Percentiles rank a stretch among this genome's conserved stretches.
phyloP scores from a whole-genome alignment of 2,888 invertebrate species.

The Clitarchus hookeri region DNA sequence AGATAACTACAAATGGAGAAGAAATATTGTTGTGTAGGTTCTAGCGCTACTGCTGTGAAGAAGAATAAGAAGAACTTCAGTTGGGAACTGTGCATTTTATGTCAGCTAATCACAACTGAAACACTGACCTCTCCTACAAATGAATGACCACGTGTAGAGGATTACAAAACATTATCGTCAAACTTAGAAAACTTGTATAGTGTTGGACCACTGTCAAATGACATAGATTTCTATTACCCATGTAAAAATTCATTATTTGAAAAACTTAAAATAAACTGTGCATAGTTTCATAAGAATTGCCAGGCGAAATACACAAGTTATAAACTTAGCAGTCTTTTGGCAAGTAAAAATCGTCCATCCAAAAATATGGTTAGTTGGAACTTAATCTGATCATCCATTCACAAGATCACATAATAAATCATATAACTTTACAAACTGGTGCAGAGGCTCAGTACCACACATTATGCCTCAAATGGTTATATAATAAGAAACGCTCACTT shows the following conservation, averaged over 20 bases:
- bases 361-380: no score
- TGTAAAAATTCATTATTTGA: not conserved
- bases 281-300: not conserved
- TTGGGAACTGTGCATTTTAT: not conserved
- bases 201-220: not conserved
- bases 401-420: no score
- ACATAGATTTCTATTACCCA: not conserved
- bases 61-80: not conserved
- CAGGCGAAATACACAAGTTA: not conserved
- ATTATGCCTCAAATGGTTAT: no score
- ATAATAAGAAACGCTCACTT: no score
- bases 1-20: not conserved
- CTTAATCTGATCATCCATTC: no score
- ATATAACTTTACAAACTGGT: no score
- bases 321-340: no score
- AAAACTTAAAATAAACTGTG: not conserved
- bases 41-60: not conserved
- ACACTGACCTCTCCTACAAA: not conserved
- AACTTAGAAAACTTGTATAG: not conserved
- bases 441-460: no score
- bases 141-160: not conserved
- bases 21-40: not conserved
- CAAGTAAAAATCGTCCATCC: no score
- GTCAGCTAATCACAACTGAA: not conserved
- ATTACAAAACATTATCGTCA: not conserved